Percentiles rank a stretch among this genome's conserved stretches.
Conservation (phyloP, 2,113 vertebrate genomes). For the Alectura lathami region DNA sequence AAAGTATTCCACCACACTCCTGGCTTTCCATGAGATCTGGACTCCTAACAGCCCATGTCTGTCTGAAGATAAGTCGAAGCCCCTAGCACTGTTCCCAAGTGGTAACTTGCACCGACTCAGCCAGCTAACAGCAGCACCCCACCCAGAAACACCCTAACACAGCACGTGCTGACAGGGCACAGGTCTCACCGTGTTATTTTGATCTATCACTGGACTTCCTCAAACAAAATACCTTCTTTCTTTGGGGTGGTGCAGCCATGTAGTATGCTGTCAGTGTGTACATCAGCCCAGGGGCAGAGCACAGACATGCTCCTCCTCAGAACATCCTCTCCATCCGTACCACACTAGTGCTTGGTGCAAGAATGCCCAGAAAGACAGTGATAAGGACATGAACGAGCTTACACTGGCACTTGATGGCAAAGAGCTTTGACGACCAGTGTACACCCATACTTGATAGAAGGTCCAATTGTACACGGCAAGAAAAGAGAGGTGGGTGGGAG, state of each 20-base stretch:
- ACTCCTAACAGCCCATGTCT: not conserved
- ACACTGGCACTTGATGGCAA: not conserved
- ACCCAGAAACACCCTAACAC: not conserved
- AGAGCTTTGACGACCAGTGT: slow-evolving; percentile 23
- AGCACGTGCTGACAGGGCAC: not conserved
- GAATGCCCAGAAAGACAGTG: not conserved
- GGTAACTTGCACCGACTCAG: not conserved
- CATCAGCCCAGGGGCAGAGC: not conserved
- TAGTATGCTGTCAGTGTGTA: fast-evolving
- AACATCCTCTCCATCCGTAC: not conserved
- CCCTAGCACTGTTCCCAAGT: not conserved
- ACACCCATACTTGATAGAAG: not conserved
- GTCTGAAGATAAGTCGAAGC: not conserved
- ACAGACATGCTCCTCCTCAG: not conserved
- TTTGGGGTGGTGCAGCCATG: not conserved
- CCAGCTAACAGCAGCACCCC: not conserved
- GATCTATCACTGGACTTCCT: not conserved
- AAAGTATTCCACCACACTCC: not conserved
- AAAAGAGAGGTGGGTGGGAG: slow-evolving; percentile 21
- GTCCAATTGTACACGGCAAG: slow-evolving; percentile 9
- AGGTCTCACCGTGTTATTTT: not conserved
- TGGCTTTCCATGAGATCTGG: not conserved
- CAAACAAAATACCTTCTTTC: not conserved
- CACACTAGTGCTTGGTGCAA: not conserved
- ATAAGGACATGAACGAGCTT: not conserved